These are phyloP conservation scores for Rhinoraja longicauda DNA, from an alignment of 2,797 vertebrate genomes.

Conservation along the genomic window DNA sequence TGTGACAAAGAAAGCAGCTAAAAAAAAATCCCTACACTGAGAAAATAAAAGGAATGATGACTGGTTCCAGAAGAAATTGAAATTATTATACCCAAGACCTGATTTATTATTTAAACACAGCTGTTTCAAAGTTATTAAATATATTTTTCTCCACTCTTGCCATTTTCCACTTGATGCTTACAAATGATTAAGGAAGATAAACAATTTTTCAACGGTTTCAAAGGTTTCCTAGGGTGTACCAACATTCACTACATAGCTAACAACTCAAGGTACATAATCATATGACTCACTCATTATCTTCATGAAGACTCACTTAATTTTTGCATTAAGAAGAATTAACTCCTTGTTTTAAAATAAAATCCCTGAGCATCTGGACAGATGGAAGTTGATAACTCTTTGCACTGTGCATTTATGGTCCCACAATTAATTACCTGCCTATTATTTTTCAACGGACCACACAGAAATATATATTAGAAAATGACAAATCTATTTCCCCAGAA, in stretches of 20 bases:
- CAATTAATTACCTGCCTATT: neutral
- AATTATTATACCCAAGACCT: neutral
- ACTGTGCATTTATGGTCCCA: neutral
- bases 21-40: neutral
- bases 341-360: neutral
- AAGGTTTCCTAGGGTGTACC: neutral
- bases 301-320: neutral
- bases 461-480: neutral
- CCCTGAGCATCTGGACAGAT: neutral
- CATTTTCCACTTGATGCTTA: neutral
- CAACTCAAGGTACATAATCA: neutral
- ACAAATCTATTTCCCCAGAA: neutral
- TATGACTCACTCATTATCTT: neutral
- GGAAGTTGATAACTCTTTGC: neutral
- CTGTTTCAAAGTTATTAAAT: neutral
- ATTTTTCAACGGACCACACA: slow-evolving; percentile 6
- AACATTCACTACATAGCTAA: neutral
- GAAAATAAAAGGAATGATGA: neutral
- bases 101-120: neutral
- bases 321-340: neutral
- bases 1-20: neutral
- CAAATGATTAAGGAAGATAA: neutral
- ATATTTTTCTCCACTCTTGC: neutral
- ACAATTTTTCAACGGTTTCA: neutral
- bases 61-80: neutral